Evolutionary conservation across 2,797 vertebrate genomes (phyloP), one percentile per base, ranked within the genome.

Genomic region (Nasua narica): DNA sequence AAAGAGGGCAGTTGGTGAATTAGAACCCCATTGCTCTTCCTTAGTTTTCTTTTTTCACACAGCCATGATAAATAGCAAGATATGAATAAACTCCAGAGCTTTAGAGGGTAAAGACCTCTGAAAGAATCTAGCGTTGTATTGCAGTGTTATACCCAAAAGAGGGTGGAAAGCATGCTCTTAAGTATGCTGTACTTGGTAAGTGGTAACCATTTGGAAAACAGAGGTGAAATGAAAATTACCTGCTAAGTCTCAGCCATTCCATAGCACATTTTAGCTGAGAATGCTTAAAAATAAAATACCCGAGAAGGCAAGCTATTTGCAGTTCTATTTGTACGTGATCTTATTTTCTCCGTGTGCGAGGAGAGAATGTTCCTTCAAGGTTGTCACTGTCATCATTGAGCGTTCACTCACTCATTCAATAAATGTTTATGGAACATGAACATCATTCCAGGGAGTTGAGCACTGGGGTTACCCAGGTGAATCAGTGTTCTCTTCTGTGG

Each of bases 221-320:
- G 43, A 48, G n/a, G 83, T 95, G 74, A 97, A 97, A 97, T 95
- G 87, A 67, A 92, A 97, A 97, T 27, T 96, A 82, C 92, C 60
- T 96, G 35, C 10, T 72, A 96, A 40, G n/a, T 13, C 69, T 94
- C 89, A 94, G 48, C 62, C 23, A 12, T 65, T 62, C 25, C 35
- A 43, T 1, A 32, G 25, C 11, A 43, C 10, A 27, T 90, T 96
- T 90, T 52, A 83, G 67, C 32, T 46, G 70, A 87, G 77, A 89
- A 84, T 79, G 21, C 56, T 96, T 95, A 79, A 91, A 91, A 94
- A 89, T 87, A 92, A 95, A 62, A 92, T 46, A 93, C 25, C 65
- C 0, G 0, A 87, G 76, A 87, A 96, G n/a, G 48, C 84, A 92
- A 52, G 46, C 35, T 60, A 72, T 83, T 86, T 95, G 32, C 52